phyloP scores from a whole-genome alignment of 92 coral and sea anemone genomes.

The Galaxea fascicularis region DNA sequence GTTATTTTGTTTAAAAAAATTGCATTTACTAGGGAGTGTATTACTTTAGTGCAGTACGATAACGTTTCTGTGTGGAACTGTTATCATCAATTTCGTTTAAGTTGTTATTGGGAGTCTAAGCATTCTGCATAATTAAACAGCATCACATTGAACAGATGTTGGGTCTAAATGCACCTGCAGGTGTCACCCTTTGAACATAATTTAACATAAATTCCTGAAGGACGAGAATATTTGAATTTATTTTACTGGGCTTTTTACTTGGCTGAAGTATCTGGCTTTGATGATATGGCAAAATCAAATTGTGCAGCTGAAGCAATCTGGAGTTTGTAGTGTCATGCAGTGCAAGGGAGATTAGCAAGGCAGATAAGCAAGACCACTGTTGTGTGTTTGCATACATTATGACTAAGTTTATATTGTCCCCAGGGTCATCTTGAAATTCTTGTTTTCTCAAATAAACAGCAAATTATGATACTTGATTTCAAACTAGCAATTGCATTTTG shows the following conservation, averaged over 20 bases:
- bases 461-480: too few relatives aligned
- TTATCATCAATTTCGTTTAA: neutral
- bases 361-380: too few relatives aligned
- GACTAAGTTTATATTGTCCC: too few relatives aligned
- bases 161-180: neutral
- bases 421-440: too few relatives aligned
- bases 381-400: too few relatives aligned
- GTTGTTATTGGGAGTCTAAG: neutral
- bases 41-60: neutral
- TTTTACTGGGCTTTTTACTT: neutral
- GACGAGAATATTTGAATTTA: neutral
- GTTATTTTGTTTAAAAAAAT: neutral
- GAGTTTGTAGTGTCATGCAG: too few relatives aligned
- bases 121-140: conserved; percentile 19
- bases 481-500: too few relatives aligned
- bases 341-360: too few relatives aligned
- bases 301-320: too few relatives aligned
- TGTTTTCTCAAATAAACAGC: too few relatives aligned
- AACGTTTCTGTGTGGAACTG: neutral
- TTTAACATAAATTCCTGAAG: neutral
- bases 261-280: too few relatives aligned
- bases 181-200: neutral
- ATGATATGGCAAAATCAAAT: too few relatives aligned
- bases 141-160: conserved; percentile 37
- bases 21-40: neutral